These are phyloP conservation scores for Takifugu rubripes DNA, from an alignment of 2,797 vertebrate species.

Conservation along the genomic window DNA sequence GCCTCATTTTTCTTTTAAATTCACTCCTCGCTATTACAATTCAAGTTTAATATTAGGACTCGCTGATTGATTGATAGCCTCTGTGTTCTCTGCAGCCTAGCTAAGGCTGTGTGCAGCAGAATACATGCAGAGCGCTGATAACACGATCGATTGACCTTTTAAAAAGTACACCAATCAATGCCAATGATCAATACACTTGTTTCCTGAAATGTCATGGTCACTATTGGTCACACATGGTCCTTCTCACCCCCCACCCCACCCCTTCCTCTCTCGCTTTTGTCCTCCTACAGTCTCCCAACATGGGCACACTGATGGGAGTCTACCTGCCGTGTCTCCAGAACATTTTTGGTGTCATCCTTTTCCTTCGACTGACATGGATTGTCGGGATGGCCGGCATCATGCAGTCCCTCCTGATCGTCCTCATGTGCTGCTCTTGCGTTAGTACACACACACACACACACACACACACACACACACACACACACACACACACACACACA, in stretches of 20 bases:
- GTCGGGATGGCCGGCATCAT: constrained; percentile 93
- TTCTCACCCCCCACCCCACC: constrained; percentile 4
- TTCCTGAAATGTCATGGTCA: constrained; percentile 61
- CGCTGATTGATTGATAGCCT: constrained; percentile 56
- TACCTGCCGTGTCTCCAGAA: constrained; percentile 98
- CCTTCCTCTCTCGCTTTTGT: constrained; percentile 4
- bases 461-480: background rate
- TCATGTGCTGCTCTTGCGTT: constrained; percentile 98
- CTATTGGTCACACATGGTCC: constrained; percentile 8
- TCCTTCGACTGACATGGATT: constrained; percentile 96
- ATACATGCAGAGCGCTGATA: constrained; percentile 51
- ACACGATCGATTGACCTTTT: constrained; percentile 62
- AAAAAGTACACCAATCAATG: constrained; percentile 67
- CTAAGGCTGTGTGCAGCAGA: constrained; percentile 31
- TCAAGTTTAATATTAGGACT: constrained; percentile 50
- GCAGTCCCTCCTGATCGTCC: constrained; percentile 92
- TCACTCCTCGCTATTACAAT: constrained; percentile 15
- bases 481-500: constrained; percentile 3
- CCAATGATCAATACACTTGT: constrained; percentile 59
- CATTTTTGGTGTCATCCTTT: constrained; percentile 97
- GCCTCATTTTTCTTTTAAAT: background rate
- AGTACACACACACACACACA: constrained; percentile 63
- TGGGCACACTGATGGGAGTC: constrained; percentile 99
- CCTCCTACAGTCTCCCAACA: constrained; percentile 86
- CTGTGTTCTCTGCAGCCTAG: constrained; percentile 26